A percentile compares a stretch with the other conserved stretches of the same genome.
Evolutionary conservation across 2,888 invertebrate species (phyloP).

Genomic region (Drosophila pseudotalamancana): DNA sequence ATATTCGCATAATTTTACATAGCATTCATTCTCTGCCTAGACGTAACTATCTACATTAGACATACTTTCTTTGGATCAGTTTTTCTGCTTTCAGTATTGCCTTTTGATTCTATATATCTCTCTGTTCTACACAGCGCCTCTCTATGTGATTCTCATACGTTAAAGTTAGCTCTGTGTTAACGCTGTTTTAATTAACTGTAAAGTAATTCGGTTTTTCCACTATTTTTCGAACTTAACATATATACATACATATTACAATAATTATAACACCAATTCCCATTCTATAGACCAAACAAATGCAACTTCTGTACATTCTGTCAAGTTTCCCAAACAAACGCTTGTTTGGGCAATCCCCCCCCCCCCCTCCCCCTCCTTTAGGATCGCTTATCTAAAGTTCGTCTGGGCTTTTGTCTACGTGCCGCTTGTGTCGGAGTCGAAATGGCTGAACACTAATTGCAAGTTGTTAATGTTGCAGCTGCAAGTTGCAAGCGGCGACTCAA

Average conservation of each 20-base stretch:
- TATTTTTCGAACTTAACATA: not conserved
- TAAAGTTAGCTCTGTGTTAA: not conserved
- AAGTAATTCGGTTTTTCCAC: too few relatives aligned
- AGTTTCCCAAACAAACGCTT: slow-evolving; percentile 3
- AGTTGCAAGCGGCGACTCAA: slow-evolving; percentile 38
- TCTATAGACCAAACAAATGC: slow-evolving; percentile 2
- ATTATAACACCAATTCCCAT: not conserved
- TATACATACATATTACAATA: not conserved
- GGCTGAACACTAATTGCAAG: slow-evolving; percentile 49
- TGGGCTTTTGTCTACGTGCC: slow-evolving; percentile 49
- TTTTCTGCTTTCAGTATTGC: not conserved
- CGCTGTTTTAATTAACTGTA: not conserved
- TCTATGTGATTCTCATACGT: not conserved
- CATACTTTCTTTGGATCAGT: too few relatives aligned
- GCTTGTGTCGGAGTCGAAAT: slow-evolving; percentile 37
- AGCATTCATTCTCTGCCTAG: too few relatives aligned
- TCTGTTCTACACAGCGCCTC: not conserved
- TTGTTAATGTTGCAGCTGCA: slow-evolving; percentile 58
- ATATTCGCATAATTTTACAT: too few relatives aligned
- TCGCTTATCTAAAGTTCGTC: slow-evolving; percentile 17
- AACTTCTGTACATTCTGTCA: not conserved
- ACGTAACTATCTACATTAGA: too few relatives aligned
- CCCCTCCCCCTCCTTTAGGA: slow-evolving; percentile 21
- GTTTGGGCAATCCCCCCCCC: slow-evolving; percentile 6
- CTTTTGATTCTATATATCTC: not conserved